These are phyloP conservation scores for Empidonax alnorum DNA, from an alignment of 2,113 vertebrate species.

Conservation along the genomic window DNA sequence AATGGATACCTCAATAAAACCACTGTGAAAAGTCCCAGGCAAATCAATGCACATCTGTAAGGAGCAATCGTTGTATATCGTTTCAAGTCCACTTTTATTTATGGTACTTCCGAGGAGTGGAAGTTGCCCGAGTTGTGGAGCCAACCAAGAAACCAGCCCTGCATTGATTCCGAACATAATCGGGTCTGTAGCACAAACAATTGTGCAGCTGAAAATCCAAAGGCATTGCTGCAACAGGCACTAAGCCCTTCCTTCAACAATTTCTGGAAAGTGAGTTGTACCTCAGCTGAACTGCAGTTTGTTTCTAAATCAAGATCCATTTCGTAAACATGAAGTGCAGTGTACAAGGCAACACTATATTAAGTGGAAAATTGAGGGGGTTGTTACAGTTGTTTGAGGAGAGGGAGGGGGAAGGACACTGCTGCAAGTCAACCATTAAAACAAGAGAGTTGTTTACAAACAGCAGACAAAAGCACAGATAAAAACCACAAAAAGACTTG, in stretches of 20 bases:
- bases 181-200: neutral
- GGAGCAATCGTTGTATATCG: neutral
- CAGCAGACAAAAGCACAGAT: neutral
- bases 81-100: neutral
- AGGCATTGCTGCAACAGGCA: neutral
- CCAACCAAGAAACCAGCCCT: neutral
- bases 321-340: neutral
- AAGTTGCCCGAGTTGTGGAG: neutral
- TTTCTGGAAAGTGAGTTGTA: neutral
- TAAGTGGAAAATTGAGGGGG: neutral
- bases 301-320: neutral
- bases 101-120: neutral
- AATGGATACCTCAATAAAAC: conserved; percentile 67
- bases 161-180: neutral
- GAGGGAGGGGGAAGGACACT: neutral
- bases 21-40: conserved; percentile 35
- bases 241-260: neutral
- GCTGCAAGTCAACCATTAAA: neutral
- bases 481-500: neutral
- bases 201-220: neutral
- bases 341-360: neutral
- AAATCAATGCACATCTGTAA: conserved; percentile 42
- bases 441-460: neutral
- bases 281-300: neutral
- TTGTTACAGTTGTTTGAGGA: neutral